Evolutionary conservation across 2,888 invertebrate species (phyloP).

Genomic region (Heliconius sara): DNA sequence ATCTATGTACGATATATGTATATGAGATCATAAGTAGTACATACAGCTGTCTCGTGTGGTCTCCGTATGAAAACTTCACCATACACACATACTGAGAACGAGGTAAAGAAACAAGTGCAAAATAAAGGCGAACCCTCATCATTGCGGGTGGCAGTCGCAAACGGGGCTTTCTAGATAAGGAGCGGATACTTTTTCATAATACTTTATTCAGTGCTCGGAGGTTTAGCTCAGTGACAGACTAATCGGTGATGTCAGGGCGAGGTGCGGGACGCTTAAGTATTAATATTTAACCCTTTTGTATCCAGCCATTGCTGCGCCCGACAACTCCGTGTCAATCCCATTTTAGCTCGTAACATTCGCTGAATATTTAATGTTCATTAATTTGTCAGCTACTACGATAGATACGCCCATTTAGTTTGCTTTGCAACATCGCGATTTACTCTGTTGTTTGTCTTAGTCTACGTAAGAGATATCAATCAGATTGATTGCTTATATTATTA

Average conservation of each 20-base stretch:
- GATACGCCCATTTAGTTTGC: slow-evolving; percentile 55
- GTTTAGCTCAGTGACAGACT: slow-evolving; percentile 79
- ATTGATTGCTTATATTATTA: neutral
- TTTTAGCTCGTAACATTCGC: slow-evolving; percentile 59
- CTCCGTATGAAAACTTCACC: slow-evolving; percentile 3
- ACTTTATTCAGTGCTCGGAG: slow-evolving; percentile 80
- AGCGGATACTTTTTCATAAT: slow-evolving; percentile 79
- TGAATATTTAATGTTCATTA: slow-evolving; percentile 81
- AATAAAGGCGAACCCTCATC: slow-evolving; percentile 75
- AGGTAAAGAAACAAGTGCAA: slow-evolving; percentile 51
- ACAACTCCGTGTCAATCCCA: slow-evolving; percentile 76
- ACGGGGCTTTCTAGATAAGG: slow-evolving; percentile 70
- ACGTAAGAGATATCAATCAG: slow-evolving; percentile 13
- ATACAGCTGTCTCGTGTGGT: slow-evolving; percentile 33
- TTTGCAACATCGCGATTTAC: slow-evolving; percentile 45
- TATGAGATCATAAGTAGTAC: slow-evolving; percentile 22
- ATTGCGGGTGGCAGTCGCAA: slow-evolving; percentile 62
- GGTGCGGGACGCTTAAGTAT: slow-evolving; percentile 76
- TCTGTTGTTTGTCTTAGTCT: slow-evolving; percentile 46
- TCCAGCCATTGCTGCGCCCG: slow-evolving; percentile 65
- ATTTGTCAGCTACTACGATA: slow-evolving; percentile 68
- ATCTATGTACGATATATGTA: neutral
- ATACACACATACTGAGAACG: slow-evolving; percentile 42
- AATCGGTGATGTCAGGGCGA: slow-evolving; percentile 78
- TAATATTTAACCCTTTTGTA: slow-evolving; percentile 81